Conservation (phyloP, 2,113 vertebrate species). For the Cyprinodon variegatus region DNA sequence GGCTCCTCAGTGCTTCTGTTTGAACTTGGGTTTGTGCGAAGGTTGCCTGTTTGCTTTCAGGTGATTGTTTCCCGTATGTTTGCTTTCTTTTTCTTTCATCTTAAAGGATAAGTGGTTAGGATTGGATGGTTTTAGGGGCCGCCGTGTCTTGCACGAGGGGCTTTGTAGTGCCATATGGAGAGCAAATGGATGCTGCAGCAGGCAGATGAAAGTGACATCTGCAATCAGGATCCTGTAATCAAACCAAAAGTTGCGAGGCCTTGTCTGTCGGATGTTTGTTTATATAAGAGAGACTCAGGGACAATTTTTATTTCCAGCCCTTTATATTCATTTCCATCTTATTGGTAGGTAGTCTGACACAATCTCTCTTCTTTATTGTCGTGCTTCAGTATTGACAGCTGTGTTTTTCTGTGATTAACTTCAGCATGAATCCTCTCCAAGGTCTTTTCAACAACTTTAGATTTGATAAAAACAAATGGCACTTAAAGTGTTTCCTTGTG, state of each 20-base stretch:
- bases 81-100: neutral
- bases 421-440: neutral
- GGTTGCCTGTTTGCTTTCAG: neutral
- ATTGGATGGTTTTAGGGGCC: neutral
- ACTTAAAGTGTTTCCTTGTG: no score
- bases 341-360: neutral
- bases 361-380: neutral
- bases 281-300: neutral
- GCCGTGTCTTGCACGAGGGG: neutral
- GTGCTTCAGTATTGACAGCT: neutral
- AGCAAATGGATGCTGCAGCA: neutral
- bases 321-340: neutral
- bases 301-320: neutral
- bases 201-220: neutral
- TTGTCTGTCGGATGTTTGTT: slow-evolving; percentile 4
- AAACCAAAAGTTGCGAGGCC: neutral
- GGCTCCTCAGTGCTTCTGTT: neutral
- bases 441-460: neutral
- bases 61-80: neutral
- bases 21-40: neutral
- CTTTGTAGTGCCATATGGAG: neutral
- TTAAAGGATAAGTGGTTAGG: neutral
- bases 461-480: neutral
- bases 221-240: slow-evolving; percentile 2
- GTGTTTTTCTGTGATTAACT: neutral